Evolutionary conservation across 2,888 invertebrate species (phyloP), one percentile per base, ranked within the genome.

Genomic region (Diabrotica balteata): DNA sequence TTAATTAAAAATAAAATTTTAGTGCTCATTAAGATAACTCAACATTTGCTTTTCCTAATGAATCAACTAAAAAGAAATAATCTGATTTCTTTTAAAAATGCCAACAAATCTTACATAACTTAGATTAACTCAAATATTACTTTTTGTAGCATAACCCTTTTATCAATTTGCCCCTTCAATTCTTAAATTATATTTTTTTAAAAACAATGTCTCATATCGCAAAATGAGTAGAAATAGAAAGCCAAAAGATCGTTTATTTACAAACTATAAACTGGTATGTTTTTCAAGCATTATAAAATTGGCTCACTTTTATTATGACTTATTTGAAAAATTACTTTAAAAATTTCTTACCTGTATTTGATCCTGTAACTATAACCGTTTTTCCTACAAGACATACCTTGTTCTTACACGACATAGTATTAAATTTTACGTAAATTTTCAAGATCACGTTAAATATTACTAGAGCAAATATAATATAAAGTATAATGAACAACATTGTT

Each of bases 351-450:
- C 78, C 78, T 73, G 73, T 75, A 68, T 82, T 83, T 17, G 82
- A 76, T 65, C 83, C 83, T 2, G 83, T 83, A 17, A 83, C 77
- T 43, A 83, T 75, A 7, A 78, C 80, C 10, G 81, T 81, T 73
- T 81, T 81, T 17, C 82, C 82, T 66, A 79, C 73, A 52, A 83
- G 72, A 54, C 80, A 74, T 45, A 74, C 69, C 32, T 75, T 77
- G 67, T 80, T 81, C 45, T 70, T 78, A 70, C 80, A 81, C 66
- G 77, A 76, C 17, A 79, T 79, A 32, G 74, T 67, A 6, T 71
- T 75, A 7, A 75, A 58, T 58, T 68, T 71, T 2, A 67, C 64
- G 42, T 74, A 75, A 5, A 76, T 43, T 72, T 76, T 77, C 7
- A 72, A 10, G 47, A 47, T 9, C 47, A 47, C 4, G 10, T 47